Evolutionary conservation across 2,113 vertebrate species (phyloP), one percentile per base, ranked within the genome.

Genomic region (Polypterus senegalus): DNA sequence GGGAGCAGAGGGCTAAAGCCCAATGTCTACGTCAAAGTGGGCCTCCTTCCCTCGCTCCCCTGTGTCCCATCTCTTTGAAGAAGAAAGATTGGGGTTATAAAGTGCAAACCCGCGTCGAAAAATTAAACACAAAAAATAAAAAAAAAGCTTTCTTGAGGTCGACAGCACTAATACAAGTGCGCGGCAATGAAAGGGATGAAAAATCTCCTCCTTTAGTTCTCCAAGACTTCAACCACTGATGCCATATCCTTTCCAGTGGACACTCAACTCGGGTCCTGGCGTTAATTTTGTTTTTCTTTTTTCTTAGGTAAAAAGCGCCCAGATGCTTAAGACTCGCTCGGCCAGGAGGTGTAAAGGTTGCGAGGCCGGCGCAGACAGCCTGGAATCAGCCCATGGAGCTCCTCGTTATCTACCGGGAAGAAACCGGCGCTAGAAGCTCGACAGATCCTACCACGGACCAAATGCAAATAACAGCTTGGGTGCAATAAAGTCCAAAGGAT

Each of bases 321-420:
- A 56, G 59, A 48, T 0, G 46, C 46, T 54, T 59, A 6, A 43
- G 60, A 56, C 9, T 49, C 27, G 6, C 55, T 46, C 48, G 53
- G 11, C 46, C n/a, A 44, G 4, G 9, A n/a, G 65, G 48, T 56
- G 51, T 65, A 47, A 58, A 57, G 58, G 54, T 47, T 63, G 49
- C 67, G 67, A 49, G 64, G 45, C 58, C 3, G 67, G 27, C 27
- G 27, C 27, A 27, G 27, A 27, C 27, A 27, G 27, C 27, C 27
- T 27, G 27, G 27, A 27, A 27, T 27, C 27, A 27, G 27, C 27
- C 27, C 27, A 27, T 27, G 27, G 27, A 27, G 27, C 27, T 27
- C 27, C 27, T 27, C 27, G 27, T 27, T 27, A 27, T 27, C 27
- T 27, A 27, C 61, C 46, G 11, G 5, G 46, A 49, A 27, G 27